These are phyloP conservation scores for Larimichthys crocea DNA, from an alignment of 2,113 vertebrate species.

Conservation along the genomic window DNA sequence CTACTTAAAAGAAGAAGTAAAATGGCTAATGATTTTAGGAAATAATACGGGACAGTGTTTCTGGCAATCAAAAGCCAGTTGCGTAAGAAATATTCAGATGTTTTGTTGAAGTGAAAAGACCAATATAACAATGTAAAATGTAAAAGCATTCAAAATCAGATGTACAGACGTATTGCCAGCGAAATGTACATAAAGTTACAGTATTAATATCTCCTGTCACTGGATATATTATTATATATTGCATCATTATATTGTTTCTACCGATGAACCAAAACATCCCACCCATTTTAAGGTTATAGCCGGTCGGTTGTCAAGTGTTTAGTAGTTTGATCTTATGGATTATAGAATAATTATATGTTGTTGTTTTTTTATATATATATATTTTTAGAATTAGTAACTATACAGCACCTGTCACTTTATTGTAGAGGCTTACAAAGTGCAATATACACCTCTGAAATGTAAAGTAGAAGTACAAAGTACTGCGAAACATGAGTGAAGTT, in stretches of 20 bases:
- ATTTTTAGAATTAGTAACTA: not conserved
- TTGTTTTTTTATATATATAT: too few relatives aligned
- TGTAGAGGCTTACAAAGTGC: not conserved
- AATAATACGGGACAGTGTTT: not conserved
- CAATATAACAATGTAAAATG: not conserved
- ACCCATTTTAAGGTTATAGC: not conserved
- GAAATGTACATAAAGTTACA: not conserved
- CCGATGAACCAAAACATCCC: not conserved
- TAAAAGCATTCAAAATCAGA: not conserved
- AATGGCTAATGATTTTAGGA: not conserved
- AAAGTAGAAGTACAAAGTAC: not conserved
- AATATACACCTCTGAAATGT: not conserved
- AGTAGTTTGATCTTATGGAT: not conserved
- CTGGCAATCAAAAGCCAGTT: slow-evolving; percentile 4
- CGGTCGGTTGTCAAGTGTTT: too few relatives aligned
- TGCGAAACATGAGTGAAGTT: not conserved
- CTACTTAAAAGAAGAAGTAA: slow-evolving; percentile 9
- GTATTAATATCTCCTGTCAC: too few relatives aligned
- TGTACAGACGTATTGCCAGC: not conserved
- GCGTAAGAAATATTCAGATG: not conserved
- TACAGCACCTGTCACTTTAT: not conserved
- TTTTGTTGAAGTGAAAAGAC: not conserved
- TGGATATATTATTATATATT: not conserved
- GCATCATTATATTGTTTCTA: not conserved
- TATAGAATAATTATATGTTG: not conserved